These are phyloP conservation scores for Astropecten irregularis DNA, from an alignment of 53 echinoderm and acorn worm species.

Conservation along the genomic window DNA sequence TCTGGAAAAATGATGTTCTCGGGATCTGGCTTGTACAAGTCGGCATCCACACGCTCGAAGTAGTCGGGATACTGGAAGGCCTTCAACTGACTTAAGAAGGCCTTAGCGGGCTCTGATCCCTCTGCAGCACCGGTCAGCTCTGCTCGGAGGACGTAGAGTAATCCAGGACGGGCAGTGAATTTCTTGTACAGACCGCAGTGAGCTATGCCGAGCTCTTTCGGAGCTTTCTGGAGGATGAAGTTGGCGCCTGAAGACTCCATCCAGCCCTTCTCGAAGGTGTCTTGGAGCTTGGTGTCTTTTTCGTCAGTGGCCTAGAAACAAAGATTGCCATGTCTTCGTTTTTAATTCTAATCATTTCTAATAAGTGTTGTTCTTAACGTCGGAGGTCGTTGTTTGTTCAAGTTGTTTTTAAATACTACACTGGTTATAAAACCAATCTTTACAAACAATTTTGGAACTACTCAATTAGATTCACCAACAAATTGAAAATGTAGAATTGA, in stretches of 20 bases:
- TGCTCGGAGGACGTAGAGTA: constrained; percentile 61
- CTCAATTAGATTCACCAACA: no score
- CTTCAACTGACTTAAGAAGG: constrained; percentile 34
- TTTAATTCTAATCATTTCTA: no score
- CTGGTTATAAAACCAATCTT: no score
- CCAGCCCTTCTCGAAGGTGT: constrained; percentile 63
- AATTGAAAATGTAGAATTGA: no score
- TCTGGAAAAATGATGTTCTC: constrained; percentile 41
- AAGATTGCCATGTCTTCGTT: no score
- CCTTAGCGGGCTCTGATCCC: constrained; percentile 23
- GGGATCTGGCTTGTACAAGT: constrained; percentile 34
- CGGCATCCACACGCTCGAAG: constrained; percentile 26
- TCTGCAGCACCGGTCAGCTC: constrained; percentile 51
- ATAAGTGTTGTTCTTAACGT: no score
- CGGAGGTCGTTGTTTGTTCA: no score
- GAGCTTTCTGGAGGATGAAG: constrained; percentile 55
- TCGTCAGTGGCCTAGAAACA: constrained; percentile 15
- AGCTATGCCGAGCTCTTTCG: constrained; percentile 46
- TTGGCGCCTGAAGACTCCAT: constrained; percentile 51
- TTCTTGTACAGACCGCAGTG: constrained; percentile 58
- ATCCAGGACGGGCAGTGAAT: constrained; percentile 43
- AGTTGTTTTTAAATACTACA: no score
- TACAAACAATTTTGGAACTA: no score
- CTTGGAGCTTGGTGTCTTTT: constrained; percentile 44
- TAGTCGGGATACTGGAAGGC: constrained; percentile 35